Conservation (phyloP, 2,113 vertebrate genomes). For the Boleophthalmus pectinirostris region DNA sequence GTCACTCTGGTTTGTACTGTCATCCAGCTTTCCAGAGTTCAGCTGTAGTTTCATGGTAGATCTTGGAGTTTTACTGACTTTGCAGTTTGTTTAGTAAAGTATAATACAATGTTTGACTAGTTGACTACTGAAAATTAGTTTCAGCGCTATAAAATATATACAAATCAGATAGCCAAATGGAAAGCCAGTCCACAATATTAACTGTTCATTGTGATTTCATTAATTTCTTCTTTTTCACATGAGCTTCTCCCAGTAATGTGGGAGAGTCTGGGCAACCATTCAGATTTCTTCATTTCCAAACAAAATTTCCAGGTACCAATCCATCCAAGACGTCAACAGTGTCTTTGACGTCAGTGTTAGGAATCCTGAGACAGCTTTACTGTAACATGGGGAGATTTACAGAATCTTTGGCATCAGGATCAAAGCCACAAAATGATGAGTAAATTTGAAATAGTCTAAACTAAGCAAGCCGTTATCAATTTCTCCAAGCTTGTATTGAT, state of each 20-base stretch:
- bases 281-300: not conserved
- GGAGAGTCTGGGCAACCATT: not conserved
- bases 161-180: no score
- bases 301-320: not conserved
- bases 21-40: not conserved
- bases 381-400: not conserved
- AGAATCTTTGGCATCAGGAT: not conserved
- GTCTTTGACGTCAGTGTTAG: not conserved
- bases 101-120: no score
- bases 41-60: slow-evolving; percentile 1
- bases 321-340: not conserved
- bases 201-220: not conserved
- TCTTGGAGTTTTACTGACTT: not conserved
- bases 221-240: not conserved
- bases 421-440: not conserved
- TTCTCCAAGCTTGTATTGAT: not conserved
- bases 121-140: no score
- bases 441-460: not conserved
- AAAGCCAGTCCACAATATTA: no score
- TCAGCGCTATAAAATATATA: no score
- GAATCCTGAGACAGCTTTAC: not conserved
- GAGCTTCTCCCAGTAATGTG: not conserved
- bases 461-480: not conserved
- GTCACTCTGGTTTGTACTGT: not conserved
- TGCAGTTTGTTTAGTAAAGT: not conserved